Base-by-base conservation (phyloP, 2,888 invertebrate species). In the Netelia inedita region DNA sequence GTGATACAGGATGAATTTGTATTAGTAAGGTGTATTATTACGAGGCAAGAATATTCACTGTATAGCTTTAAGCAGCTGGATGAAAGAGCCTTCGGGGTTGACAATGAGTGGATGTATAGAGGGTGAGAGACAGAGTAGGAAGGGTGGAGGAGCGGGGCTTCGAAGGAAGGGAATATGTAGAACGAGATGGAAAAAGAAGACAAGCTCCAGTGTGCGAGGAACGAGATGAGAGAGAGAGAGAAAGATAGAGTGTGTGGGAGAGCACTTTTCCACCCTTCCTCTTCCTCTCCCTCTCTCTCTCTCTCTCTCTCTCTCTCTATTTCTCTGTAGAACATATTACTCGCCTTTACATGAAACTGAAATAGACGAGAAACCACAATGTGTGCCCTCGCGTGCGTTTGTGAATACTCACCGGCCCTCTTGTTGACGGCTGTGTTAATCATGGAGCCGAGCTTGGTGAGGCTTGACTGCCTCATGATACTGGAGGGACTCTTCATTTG, bases 401-500 rank as follows among this genome's bases (percentile, higher is more conserved):
- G 93, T 94, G 94, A 94, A 94, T 94, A 92, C 94, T 92, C 88
- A 94, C 94, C 93, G 88, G 91, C 92, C 85, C 94, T 93, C 88
- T 94, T 94, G 92, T 94, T 95, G 87, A 95, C 95, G 75, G 95
- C 95, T 57, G 95, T 95, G 90, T 95, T 95, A 88, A 96, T 94
- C 94, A 96, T 95, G 88, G 95, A 95, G 57, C 95, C 95, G 86
- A 96, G 94, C 92, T 95, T 95, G 78, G 95, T 95, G 92, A 96
- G 95, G 93, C 95, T 95, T 86, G 95, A 95, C 91, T 96, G 96
- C 86, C 95, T 94, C 93, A 95, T 95, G 91, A 95, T 94, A 88
- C 93, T 92, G 84, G 93, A 93, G 61, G 94, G 93, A 86, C 94
- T 94, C 91, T 94, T 93, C 93, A 94, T 93, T 90, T 93, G 92